Evolutionary conservation across 2,888 invertebrate species (phyloP), one percentile per base, ranked within the genome.

Genomic region (Leucoma salicis): DNA sequence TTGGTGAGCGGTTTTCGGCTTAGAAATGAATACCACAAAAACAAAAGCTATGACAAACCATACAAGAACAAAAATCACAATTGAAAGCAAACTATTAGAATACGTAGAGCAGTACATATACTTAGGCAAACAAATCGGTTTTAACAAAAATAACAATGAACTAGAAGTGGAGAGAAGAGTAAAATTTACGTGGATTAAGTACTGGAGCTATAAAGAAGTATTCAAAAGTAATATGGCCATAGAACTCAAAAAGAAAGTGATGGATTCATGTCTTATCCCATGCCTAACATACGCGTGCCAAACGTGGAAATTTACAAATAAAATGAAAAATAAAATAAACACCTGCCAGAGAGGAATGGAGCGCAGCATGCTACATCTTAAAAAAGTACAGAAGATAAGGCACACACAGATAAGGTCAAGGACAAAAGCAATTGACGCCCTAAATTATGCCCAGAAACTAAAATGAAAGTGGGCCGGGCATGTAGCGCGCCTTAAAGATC

Each of bases 171-270:
- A n/a, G n/a, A n/a, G n/a, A n/a, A n/a, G n/a, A n/a, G n/a, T n/a
- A 10, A 25, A 25, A 10, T 10, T 10, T 3, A 25, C 25, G 10
- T 25, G 25, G 25, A 25, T 3, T 10, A 25, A 25, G 10, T 25
- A 25, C 10, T 25, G 25, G 25, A 3, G 2, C 8, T 41, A 12
- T 4, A 49, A 46, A 33, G 37, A 46, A 31, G 36, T 49, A 7
- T 35, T 49, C 8, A 49, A 49, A 28, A 35, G 45, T 8, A 39
- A 42, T 16, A 39, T 45, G 35, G 39, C 40, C 1, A 39, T 16
- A 8, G 16, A 48, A 35, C 3, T 35, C 1, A 49, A 46, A 39
- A 40, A 27, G 7, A 42, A 38, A 35, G 24, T 42, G n/a, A 24
- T 33, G 24, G 24, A 35, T 11, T 31, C 31, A 3, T 15, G 35